phyloP scores from a whole-genome alignment of 1,140 invertebrate species.

The Lordiphosa collinella region DNA sequence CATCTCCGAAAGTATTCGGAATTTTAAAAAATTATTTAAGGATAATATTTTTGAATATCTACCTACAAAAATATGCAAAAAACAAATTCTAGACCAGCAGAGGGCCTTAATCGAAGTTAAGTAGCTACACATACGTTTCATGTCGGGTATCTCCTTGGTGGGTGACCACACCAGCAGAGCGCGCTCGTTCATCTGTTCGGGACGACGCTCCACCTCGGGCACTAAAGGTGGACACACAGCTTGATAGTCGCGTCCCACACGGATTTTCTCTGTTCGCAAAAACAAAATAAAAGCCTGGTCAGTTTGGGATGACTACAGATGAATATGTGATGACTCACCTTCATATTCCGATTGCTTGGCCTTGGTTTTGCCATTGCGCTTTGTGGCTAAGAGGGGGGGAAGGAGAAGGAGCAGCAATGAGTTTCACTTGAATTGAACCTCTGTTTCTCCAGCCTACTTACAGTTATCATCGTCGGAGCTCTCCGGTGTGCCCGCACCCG shows the following conservation, averaged over 20 bases:
- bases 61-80: too few relatives aligned
- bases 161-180: slow-evolving; percentile 98
- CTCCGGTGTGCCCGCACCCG: slow-evolving; percentile 82
- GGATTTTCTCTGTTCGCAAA: slow-evolving; percentile 92
- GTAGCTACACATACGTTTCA: slow-evolving; percentile 91
- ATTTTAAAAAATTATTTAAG: too few relatives aligned
- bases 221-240: slow-evolving; percentile 91
- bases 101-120: too few relatives aligned
- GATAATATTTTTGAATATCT: too few relatives aligned
- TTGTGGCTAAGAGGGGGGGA: slow-evolving; percentile 55
- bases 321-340: slow-evolving; percentile 37
- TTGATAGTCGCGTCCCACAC: slow-evolving; percentile 96
- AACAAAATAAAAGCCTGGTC: neutral
- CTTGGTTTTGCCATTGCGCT: slow-evolving; percentile 75
- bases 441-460: slow-evolving; percentile 75
- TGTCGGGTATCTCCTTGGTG: slow-evolving; percentile 90
- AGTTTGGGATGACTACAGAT: neutral
- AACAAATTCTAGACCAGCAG: too few relatives aligned
- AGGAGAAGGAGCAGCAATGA: slow-evolving; percentile 4
- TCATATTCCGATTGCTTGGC: slow-evolving; percentile 78
- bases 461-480: slow-evolving; percentile 91
- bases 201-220: slow-evolving; percentile 82
- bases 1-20: too few relatives aligned
- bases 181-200: slow-evolving; percentile 86
- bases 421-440: neutral